Conservation (phyloP, 2,113 vertebrate species). For the Myrmecophaga tridactyla region DNA sequence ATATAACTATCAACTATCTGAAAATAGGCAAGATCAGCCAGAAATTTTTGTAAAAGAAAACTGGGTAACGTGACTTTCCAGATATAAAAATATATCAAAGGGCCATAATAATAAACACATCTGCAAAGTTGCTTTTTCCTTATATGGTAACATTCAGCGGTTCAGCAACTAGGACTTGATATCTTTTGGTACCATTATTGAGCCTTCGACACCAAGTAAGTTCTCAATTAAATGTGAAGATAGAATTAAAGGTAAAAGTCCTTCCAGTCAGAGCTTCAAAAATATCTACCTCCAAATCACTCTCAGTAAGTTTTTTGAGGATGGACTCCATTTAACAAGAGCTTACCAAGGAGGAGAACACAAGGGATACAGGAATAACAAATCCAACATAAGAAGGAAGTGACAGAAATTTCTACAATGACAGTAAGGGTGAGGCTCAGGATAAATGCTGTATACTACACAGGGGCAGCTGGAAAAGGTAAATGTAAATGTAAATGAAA, state of each 20-base stretch:
- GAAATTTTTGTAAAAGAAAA: neutral
- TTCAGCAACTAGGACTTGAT: neutral
- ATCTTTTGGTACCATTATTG: neutral
- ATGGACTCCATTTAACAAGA: neutral
- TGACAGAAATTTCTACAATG: neutral
- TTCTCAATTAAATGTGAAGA: neutral
- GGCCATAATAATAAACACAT: too few species aligned
- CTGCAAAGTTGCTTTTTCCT: neutral
- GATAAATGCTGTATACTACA: neutral
- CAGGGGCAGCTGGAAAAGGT: neutral
- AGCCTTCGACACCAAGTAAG: neutral
- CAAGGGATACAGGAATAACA: neutral
- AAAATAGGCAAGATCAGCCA: neutral
- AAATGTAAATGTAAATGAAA: too few species aligned
- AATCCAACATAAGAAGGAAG: neutral
- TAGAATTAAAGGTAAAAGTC: neutral
- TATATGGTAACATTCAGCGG: neutral
- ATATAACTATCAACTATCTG: neutral
- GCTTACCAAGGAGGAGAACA: neutral
- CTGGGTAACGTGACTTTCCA: neutral
- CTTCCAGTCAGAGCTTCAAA: neutral
- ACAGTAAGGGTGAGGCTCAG: neutral
- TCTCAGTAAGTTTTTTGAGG: neutral
- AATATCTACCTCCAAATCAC: neutral
- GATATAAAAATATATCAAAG: neutral